A percentile compares a stretch with the other conserved stretches of the same genome.
Conservation (phyloP, 2,113 vertebrate genomes). For the Gadus chalcogrammus region DNA sequence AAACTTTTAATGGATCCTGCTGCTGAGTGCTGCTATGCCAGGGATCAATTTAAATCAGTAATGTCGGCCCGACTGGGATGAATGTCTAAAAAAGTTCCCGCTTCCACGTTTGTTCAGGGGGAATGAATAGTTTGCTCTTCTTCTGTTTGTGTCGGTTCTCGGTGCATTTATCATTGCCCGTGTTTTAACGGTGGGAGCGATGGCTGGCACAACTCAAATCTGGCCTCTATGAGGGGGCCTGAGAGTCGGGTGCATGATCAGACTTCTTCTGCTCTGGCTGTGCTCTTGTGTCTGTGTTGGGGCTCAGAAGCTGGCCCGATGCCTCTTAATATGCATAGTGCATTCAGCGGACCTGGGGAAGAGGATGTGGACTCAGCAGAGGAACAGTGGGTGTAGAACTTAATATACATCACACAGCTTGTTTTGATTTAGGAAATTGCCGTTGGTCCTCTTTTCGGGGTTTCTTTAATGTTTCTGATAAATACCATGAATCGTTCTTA, state of each 20-base stretch:
- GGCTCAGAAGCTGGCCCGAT: conserved; percentile 5
- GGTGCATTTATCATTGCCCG: not conserved
- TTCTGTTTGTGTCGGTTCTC: not conserved
- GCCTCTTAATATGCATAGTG: conserved; percentile 14
- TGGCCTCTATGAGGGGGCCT: conserved; percentile 12
- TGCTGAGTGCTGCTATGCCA: conserved; percentile 13
- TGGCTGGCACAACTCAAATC: conserved; percentile 13
- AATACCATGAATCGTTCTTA: conserved; percentile 31
- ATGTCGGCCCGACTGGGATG: not conserved
- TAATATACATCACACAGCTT: conserved; percentile 7
- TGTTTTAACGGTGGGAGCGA: not conserved
- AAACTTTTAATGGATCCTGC: conserved; percentile 29
- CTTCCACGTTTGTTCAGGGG: no score
- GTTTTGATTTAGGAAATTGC: conserved; percentile 31
- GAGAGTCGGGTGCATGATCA: no score
- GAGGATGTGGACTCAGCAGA: conserved; percentile 2
- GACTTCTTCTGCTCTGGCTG: not conserved
- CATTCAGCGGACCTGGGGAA: not conserved
- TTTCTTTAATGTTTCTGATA: conserved; percentile 33
- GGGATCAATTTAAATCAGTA: conserved; percentile 18
- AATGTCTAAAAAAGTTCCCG: not conserved
- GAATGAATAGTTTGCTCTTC: not conserved
- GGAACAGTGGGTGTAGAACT: conserved; percentile 10
- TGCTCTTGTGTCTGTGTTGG: conserved; percentile 3
- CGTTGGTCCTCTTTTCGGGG: not conserved